phyloP scores from a whole-genome alignment of 1,140 invertebrate species.

The Cecropterus lyciades region DNA sequence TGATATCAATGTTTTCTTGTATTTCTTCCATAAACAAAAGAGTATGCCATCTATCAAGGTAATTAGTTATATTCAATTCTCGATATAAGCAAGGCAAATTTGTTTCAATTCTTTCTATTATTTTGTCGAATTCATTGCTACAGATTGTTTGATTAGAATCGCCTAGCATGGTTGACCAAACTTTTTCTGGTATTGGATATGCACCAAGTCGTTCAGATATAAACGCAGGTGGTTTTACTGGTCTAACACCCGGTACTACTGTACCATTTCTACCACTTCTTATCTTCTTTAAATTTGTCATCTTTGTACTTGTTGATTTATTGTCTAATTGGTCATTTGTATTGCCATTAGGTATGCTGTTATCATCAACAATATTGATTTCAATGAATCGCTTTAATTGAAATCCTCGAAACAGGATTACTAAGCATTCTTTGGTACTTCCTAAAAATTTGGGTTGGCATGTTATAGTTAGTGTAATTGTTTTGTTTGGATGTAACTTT shows the following conservation, averaged over 20 bases:
- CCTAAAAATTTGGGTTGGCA: constrained; percentile 76
- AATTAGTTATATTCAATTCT: constrained; percentile 84
- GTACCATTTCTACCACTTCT: constrained; percentile 53
- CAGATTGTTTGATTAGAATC: constrained; percentile 64
- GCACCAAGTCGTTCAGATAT: constrained; percentile 76
- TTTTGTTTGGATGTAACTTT: constrained; percentile 58
- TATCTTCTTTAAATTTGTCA: constrained; percentile 53
- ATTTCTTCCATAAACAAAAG: constrained; percentile 93
- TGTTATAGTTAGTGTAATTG: constrained; percentile 55
- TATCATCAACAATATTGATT: constrained; percentile 59
- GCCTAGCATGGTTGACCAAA: constrained; percentile 82
- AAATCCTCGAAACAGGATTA: constrained; percentile 70
- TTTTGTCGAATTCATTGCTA: constrained; percentile 60
- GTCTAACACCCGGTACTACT: constrained; percentile 85
- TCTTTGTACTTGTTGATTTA: constrained; percentile 37
- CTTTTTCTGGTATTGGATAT: constrained; percentile 85
- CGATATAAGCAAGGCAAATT: constrained; percentile 81
- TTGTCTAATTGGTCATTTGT: neutral
- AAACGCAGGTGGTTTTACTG: constrained; percentile 84
- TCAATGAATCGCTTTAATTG: constrained; percentile 69
- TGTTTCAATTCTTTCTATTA: constrained; percentile 61
- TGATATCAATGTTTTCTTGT: constrained; percentile 86
- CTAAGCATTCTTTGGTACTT: constrained; percentile 61
- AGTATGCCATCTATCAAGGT: constrained; percentile 87
- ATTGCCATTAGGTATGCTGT: constrained; percentile 10